phyloP scores from a whole-genome alignment of 2,888 invertebrate species.

The Lymantria dispar region DNA sequence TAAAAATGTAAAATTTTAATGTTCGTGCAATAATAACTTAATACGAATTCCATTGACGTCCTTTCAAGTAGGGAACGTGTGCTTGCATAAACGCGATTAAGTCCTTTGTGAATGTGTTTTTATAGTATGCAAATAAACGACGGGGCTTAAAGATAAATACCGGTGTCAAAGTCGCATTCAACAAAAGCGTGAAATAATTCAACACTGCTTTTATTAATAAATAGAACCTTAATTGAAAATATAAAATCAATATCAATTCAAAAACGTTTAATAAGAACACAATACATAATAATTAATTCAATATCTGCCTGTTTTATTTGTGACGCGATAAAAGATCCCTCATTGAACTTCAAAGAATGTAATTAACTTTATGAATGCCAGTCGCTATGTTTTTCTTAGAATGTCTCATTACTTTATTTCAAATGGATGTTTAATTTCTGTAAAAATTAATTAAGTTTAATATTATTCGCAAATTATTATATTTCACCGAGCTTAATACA shows the following conservation, averaged over 20 bases:
- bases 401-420: conserved; percentile 3
- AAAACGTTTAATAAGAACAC: conserved; percentile 28
- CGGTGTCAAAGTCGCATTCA: background rate
- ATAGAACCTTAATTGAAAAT: conserved; percentile 33
- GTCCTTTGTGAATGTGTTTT: conserved; percentile 20
- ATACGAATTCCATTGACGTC: conserved; percentile 46
- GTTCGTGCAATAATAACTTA: too few relatives aligned
- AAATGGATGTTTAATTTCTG: background rate
- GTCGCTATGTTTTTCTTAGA: conserved; percentile 13
- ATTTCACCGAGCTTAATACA: too few relatives aligned
- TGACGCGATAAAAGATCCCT: conserved; percentile 14
- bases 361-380: conserved; percentile 25
- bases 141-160: background rate
- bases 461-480: background rate
- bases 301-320: conserved; percentile 14
- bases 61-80: conserved; percentile 47
- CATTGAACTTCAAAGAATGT: conserved; percentile 26
- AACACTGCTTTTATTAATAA: conserved; percentile 1
- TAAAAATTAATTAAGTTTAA: background rate
- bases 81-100: conserved; percentile 66
- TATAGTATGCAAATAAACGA: conserved; percentile 4
- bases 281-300: background rate
- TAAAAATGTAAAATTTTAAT: too few relatives aligned
- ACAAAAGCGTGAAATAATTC: background rate
- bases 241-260: conserved; percentile 40